A percentile compares a stretch with the other conserved stretches of the same genome.
Evolutionary conservation across 1,140 invertebrate species (phyloP).

Genomic region (Spodoptera litura): DNA sequence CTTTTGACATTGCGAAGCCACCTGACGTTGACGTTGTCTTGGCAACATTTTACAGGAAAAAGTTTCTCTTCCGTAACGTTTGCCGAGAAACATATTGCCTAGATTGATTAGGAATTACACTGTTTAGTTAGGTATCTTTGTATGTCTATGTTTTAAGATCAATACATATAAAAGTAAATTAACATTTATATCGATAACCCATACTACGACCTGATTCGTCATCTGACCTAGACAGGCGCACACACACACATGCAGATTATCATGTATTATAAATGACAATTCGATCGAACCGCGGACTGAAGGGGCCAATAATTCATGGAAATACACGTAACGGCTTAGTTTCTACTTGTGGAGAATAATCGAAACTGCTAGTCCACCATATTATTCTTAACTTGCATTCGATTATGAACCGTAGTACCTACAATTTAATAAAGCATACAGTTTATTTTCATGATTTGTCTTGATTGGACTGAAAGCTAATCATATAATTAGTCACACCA

Average conservation of each 20-base stretch:
- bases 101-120: background rate
- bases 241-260: background rate
- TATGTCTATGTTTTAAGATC: background rate
- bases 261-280: background rate
- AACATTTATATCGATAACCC: background rate
- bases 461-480: conserved; percentile 4
- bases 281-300: background rate
- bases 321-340: background rate
- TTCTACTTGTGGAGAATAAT: conserved; percentile 19
- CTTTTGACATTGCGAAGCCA: too few relatives aligned
- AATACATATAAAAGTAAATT: background rate
- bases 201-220: background rate
- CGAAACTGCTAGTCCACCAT: background rate
- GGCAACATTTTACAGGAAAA: too few relatives aligned
- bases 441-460: conserved; percentile 1
- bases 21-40: too few relatives aligned
- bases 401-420: background rate
- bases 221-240: background rate
- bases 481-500: conserved; percentile 1
- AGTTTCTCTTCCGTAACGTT: too few relatives aligned
- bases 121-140: background rate
- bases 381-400: background rate
- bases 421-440: background rate
- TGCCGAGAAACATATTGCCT: too few relatives aligned
- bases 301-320: conserved; percentile 16